These are phyloP conservation scores for Eidolon helvum DNA, from an alignment of 2,113 vertebrate genomes.

Conservation along the genomic window DNA sequence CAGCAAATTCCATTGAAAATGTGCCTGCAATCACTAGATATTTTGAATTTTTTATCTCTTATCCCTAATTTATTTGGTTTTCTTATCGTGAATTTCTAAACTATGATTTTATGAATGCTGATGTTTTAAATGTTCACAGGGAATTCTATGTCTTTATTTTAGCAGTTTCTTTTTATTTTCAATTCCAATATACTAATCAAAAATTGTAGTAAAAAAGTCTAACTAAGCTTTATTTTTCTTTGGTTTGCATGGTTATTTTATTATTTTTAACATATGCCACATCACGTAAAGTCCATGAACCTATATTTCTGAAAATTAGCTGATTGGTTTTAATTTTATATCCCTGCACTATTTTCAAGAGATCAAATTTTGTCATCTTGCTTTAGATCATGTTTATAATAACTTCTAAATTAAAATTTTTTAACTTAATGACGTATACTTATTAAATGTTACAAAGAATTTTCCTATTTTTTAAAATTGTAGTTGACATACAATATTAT, in stretches of 20 bases:
- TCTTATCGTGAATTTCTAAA: neutral
- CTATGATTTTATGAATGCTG: neutral
- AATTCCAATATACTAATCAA: neutral
- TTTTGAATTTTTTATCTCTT: neutral
- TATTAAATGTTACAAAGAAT: neutral
- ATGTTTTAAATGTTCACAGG: neutral
- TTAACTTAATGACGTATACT: neutral
- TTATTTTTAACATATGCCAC: neutral
- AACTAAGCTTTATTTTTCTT: neutral
- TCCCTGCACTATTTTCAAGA: neutral
- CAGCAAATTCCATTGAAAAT: slow-evolving; percentile 36
- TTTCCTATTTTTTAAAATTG: neutral
- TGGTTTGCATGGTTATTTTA: neutral
- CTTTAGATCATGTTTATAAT: neutral
- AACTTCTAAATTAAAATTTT: neutral
- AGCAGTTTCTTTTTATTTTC: neutral
- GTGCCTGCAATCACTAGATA: neutral
- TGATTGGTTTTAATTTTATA: neutral
- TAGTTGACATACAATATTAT: neutral
- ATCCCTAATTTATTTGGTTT: neutral
- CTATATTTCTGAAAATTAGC: neutral
- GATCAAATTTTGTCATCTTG: neutral
- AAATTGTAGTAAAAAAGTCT: neutral
- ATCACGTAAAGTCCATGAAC: neutral
- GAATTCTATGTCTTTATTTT: slow-evolving; percentile 20